A percentile compares a stretch with the other conserved stretches of the same genome.
These are phyloP conservation scores for Acanthaster planci DNA, from an alignment of 35 echinoderm and acorn worm species.

Conservation along the genomic window DNA sequence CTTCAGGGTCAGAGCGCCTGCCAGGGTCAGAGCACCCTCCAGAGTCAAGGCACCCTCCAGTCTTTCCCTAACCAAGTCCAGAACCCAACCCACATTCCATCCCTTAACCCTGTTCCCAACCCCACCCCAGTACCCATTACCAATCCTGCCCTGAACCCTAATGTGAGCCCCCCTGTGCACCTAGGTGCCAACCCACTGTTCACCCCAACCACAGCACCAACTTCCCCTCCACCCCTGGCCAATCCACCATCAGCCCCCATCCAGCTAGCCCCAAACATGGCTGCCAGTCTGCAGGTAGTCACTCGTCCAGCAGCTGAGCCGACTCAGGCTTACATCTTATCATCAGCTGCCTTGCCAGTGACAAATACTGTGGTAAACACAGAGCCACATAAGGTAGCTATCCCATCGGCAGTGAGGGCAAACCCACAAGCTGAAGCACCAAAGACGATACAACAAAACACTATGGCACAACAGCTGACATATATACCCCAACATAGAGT, in stretches of 20 bases:
- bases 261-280: neutral
- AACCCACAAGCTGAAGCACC: neutral
- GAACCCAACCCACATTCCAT: too few relatives aligned
- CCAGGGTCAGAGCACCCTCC: neutral
- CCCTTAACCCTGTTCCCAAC: neutral
- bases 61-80: neutral
- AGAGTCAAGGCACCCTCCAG: neutral
- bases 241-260: neutral
- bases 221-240: constrained; percentile 22
- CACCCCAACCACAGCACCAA: constrained; percentile 15
- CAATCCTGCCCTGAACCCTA: neutral
- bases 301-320: neutral
- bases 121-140: neutral
- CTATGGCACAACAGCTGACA: neutral
- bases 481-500: neutral
- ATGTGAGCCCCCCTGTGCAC: neutral
- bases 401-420: neutral
- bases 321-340: neutral
- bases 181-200: neutral
- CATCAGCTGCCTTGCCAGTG: neutral
- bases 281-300: neutral
- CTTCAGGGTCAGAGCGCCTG: too few relatives aligned
- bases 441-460: neutral
- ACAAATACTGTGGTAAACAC: neutral
- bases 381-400: neutral